A percentile compares a stretch with the other conserved stretches of the same genome.
These are phyloP conservation scores for Drosophila nebulosa DNA, from an alignment of 1,140 invertebrate genomes.

Conservation along the genomic window DNA sequence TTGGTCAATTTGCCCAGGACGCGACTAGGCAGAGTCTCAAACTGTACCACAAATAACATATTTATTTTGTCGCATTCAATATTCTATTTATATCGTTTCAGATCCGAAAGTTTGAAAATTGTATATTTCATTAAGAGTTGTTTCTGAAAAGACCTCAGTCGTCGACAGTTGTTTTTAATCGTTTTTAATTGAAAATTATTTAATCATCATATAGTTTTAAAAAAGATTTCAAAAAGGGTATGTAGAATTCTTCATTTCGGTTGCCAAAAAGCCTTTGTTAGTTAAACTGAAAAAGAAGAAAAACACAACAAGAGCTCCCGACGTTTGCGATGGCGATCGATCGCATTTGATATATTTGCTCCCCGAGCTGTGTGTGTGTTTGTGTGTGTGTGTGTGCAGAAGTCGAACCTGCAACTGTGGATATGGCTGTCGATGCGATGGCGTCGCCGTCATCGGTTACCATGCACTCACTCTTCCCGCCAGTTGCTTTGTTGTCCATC, in stretches of 20 bases:
- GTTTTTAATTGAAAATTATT: too few species aligned
- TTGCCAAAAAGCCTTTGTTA: not conserved
- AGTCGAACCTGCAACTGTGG: slow-evolving; percentile 27
- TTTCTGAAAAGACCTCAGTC: too few species aligned
- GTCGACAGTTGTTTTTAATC: too few species aligned
- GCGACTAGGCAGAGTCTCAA: not conserved
- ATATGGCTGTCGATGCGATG: slow-evolving; percentile 49
- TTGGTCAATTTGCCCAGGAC: slow-evolving; percentile 41
- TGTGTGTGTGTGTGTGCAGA: not conserved
- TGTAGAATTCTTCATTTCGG: not conserved
- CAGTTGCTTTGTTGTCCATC: slow-evolving; percentile 67
- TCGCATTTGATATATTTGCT: slow-evolving; percentile 80
- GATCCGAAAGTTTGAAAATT: too few species aligned
- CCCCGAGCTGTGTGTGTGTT: slow-evolving; percentile 48
- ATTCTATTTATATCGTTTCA: too few species aligned
- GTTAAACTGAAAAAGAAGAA: slow-evolving; percentile 20
- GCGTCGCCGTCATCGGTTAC: too few species aligned
- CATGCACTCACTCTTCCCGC: slow-evolving; percentile 41
- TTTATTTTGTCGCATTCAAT: not conserved
- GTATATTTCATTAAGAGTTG: too few species aligned
- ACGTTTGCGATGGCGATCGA: slow-evolving; percentile 78
- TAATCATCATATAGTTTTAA: too few species aligned
- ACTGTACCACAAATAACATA: not conserved
- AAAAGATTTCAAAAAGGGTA: not conserved
- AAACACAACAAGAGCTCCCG: slow-evolving; percentile 61